Conservation (phyloP, 1,140 invertebrate species). For the Panonychus citri region DNA sequence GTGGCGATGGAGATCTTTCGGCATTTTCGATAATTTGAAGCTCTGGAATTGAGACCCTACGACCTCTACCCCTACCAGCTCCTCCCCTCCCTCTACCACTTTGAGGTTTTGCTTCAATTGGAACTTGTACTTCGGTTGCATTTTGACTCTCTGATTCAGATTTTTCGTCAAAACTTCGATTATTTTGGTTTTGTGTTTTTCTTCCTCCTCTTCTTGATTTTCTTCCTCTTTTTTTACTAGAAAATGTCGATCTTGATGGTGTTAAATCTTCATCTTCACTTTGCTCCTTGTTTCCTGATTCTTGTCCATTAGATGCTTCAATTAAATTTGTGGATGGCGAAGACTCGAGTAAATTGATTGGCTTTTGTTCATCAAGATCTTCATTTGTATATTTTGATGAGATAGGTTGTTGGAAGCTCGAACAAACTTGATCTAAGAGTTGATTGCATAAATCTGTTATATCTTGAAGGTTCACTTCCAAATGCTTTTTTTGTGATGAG, state of each 20-base stretch:
- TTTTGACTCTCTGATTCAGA: background rate
- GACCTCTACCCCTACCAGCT: conserved; percentile 18
- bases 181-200: background rate
- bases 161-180: background rate
- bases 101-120: too few species aligned
- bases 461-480: conserved; percentile 16
- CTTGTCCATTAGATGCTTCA: too few species aligned
- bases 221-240: background rate
- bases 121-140: too few species aligned
- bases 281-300: too few species aligned
- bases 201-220: background rate
- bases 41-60: conserved; percentile 16
- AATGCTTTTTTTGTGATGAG: background rate
- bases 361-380: too few species aligned
- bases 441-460: conserved; percentile 13
- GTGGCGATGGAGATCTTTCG: conserved; percentile 2
- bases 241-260: too few species aligned
- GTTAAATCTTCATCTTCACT: too few species aligned
- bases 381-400: too few species aligned
- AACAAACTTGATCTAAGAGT: too few species aligned
- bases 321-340: too few species aligned
- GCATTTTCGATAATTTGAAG: background rate
- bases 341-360: too few species aligned
- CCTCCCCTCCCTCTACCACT: conserved; percentile 10
- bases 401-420: background rate